A percentile compares a stretch with the other conserved stretches of the same genome.
Conservation (phyloP, 2,888 invertebrate genomes). For the Podotricha telesiphe region DNA sequence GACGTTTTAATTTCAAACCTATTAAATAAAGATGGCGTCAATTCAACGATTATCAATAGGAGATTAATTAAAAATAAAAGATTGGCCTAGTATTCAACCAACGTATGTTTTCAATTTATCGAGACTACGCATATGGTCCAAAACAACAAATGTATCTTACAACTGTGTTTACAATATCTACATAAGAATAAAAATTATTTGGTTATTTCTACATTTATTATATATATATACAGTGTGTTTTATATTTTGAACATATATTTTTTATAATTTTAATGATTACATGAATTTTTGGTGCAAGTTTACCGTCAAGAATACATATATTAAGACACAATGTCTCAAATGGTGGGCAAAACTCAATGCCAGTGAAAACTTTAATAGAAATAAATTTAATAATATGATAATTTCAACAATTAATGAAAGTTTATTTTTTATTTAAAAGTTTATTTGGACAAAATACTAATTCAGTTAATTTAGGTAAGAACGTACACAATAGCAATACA, state of each 20-base stretch:
- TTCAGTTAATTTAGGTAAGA: not conserved
- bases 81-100: conserved; percentile 2
- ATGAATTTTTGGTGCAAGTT: too few relatives aligned
- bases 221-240: too few relatives aligned
- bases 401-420: too few relatives aligned
- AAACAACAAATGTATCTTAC: conserved; percentile 6
- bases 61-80: conserved; percentile 21
- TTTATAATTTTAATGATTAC: too few relatives aligned
- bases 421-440: too few relatives aligned
- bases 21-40: not conserved
- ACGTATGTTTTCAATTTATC: conserved; percentile 14
- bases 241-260: too few relatives aligned
- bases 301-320: too few relatives aligned
- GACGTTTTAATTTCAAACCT: not conserved
- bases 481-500: not conserved
- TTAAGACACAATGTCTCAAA: too few relatives aligned
- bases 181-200: not conserved
- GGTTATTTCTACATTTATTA: not conserved
- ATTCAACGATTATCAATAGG: conserved; percentile 18
- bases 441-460: too few relatives aligned
- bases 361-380: too few relatives aligned
- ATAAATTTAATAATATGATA: too few relatives aligned
- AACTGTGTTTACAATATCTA: not conserved
- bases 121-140: conserved; percentile 4
- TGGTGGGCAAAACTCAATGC: too few relatives aligned